Base-by-base conservation (phyloP, 64 coral and sea anemone genomes). In the Trachythela sp. region DNA sequence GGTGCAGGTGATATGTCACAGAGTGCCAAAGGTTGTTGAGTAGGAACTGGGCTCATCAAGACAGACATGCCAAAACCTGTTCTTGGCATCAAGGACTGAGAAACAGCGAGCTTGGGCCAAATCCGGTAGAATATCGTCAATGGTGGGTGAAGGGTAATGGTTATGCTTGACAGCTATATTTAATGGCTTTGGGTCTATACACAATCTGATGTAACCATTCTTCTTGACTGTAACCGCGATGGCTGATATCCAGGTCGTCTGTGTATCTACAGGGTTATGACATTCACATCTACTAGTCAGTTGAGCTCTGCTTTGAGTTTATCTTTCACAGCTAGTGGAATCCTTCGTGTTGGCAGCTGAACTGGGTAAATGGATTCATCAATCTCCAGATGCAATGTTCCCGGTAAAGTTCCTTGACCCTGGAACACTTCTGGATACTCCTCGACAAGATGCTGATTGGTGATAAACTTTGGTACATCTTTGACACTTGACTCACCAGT, bases 131-230 rank as follows among this genome's bases (percentile, higher is more conserved):
- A 83, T 83, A 11, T 32, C 32, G 30, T 83, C 75, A 83, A 83
- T 33, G 2, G 35, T 14, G 77, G 48, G 84, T 24, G 90, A 18
- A 9, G 89, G 88, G 38, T 86, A 94, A 83, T 84, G 54, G 9
- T 89, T 88, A 39, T 40, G 83, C 48, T 91, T 94, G 15, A 88
- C 29, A 43, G 85, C 85, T 58, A 38, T 88, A 40, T 92, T 84
- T 15, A 92, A 17, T 38, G 85, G 75, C 64, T 85, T 86, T 84
- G 85, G 68, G 24, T 88, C 85, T 29, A 94, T 87, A 32, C 86
- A 93, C 27, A 91, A 17, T n/a, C 77, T 48, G 0, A 85, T 36
- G 45, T 90, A 84, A 4, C 89, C 89, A 70, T 85, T 91, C 9
- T 34, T 34, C 45, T 91, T 94, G 8, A 48, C 58, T 2, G 50